phyloP scores from a whole-genome alignment of 2,113 vertebrate species.

The Cervus canadensis region DNA sequence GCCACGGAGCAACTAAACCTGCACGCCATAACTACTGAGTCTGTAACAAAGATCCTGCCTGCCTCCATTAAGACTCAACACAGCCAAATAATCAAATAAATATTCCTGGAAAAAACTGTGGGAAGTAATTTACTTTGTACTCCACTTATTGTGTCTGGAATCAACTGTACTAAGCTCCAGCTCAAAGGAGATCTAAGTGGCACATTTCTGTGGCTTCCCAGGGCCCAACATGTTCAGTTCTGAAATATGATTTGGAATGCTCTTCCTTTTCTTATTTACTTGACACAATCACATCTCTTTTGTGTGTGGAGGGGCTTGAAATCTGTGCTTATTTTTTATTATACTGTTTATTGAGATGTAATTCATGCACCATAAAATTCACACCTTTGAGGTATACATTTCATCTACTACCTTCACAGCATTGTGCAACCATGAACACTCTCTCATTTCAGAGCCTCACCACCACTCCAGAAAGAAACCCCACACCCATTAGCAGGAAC shows the following conservation, averaged over 20 bases:
- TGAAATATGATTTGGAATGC: not conserved
- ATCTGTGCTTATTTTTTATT: not conserved
- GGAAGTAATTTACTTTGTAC: not conserved
- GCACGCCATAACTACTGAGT: accelerated
- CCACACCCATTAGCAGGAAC: not conserved
- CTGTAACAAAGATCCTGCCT: not conserved
- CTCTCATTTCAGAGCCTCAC: not conserved
- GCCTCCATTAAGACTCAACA: not conserved
- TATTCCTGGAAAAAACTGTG: not conserved
- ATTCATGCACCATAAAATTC: not conserved
- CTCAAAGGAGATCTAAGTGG: not conserved
- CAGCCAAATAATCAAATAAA: not conserved
- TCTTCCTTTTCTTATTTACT: not conserved
- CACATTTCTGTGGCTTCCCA: not conserved
- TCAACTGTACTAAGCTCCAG: not conserved
- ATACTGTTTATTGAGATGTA: not conserved
- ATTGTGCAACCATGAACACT: not conserved
- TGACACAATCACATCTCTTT: not conserved
- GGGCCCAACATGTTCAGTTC: not conserved
- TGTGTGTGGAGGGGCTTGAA: not conserved
- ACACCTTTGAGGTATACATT: not conserved
- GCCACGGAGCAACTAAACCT: not conserved
- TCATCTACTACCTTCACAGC: not conserved
- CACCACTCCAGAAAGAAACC: not conserved
- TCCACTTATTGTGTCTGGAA: not conserved